A percentile compares a stretch with the other conserved stretches of the same genome.
phyloP scores from a whole-genome alignment of 2,113 vertebrate genomes.

The Pterocles orientalis region DNA sequence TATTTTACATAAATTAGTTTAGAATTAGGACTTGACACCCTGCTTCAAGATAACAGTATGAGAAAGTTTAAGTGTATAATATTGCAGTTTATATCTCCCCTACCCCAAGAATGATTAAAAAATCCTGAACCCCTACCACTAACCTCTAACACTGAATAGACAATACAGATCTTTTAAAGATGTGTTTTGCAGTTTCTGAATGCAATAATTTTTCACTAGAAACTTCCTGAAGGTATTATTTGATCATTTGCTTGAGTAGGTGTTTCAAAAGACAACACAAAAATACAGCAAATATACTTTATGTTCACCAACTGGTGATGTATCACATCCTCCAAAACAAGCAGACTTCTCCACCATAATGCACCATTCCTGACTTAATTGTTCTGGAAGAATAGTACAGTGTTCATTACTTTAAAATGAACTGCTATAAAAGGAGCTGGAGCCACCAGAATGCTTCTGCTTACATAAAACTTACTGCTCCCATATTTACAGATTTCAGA shows the following conservation, averaged over 20 bases:
- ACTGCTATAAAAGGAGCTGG: background rate
- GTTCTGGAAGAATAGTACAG: background rate
- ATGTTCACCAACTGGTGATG: background rate
- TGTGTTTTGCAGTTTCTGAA: background rate
- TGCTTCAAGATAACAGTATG: background rate
- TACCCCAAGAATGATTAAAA: background rate
- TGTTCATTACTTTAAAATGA: background rate
- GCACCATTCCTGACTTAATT: background rate
- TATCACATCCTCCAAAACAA: background rate
- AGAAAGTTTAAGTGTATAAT: background rate
- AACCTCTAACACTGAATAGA: background rate
- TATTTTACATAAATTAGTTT: background rate
- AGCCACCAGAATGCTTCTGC: background rate
- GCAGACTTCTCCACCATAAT: accelerated
- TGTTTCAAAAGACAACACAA: background rate
- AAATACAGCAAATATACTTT: background rate
- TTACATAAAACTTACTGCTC: background rate
- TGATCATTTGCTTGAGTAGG: background rate
- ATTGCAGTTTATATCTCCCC: background rate
- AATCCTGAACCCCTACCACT: background rate
- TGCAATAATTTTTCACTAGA: background rate
- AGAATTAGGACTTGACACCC: background rate
- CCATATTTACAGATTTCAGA: background rate
- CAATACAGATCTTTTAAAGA: background rate
- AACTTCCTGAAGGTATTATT: background rate